A percentile compares a stretch with the other conserved stretches of the same genome.
Evolutionary conservation across 2,797 vertebrate species (phyloP).

Genomic region (Chromobotia macracanthus): DNA sequence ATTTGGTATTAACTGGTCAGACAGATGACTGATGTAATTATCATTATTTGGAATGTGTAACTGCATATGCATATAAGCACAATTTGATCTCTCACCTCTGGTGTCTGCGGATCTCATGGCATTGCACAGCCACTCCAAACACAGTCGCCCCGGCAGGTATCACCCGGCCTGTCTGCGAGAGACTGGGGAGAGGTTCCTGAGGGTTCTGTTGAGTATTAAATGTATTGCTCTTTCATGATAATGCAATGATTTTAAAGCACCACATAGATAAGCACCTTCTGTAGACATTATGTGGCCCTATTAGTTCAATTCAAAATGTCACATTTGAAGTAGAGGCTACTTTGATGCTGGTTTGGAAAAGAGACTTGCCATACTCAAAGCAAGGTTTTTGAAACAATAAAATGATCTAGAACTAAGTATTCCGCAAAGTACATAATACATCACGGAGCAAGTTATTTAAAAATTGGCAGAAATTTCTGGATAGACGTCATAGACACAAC

Average conservation of each 20-base stretch:
- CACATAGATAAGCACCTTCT: neutral
- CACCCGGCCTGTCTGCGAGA: constrained; percentile 83
- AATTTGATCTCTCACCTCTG: constrained; percentile 80
- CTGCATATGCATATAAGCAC: neutral
- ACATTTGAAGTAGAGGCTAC: neutral
- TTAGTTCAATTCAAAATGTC: constrained; percentile 3
- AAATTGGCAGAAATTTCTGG: neutral
- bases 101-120: constrained; percentile 90
- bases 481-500: constrained; percentile 3
- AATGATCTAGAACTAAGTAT: neutral
- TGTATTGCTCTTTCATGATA: neutral
- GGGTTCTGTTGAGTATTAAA: constrained; percentile 57
- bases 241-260: neutral
- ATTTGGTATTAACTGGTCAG: neutral
- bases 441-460: neutral
- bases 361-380: neutral
- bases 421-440: neutral
- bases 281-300: constrained; percentile 45
- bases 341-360: neutral
- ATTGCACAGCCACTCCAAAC: constrained; percentile 91
- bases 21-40: too few relatives aligned
- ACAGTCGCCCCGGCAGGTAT: constrained; percentile 91
- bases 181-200: constrained; percentile 60
- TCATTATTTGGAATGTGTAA: neutral
- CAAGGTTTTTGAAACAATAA: neutral